phyloP scores from a whole-genome alignment of 2,888 invertebrate genomes.

The Nomada goodeniana region DNA sequence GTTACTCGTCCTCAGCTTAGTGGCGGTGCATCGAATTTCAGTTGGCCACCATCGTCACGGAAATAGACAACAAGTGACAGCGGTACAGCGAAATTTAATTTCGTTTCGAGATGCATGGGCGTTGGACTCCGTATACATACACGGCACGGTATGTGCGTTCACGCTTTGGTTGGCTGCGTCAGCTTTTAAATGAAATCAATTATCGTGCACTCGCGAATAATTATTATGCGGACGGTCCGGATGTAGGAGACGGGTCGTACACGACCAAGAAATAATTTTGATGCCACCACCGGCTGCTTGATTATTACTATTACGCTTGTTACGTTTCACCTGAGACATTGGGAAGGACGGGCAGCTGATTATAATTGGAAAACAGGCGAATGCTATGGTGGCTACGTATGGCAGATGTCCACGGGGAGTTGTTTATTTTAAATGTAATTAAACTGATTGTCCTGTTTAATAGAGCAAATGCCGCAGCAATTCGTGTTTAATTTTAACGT shows the following conservation, averaged over 20 bases:
- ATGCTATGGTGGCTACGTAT: background rate
- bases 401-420: background rate
- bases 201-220: slow-evolving; percentile 52
- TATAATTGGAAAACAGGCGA: slow-evolving; percentile 27
- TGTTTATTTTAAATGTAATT: background rate
- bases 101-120: slow-evolving; percentile 42
- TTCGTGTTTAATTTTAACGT: too few relatives aligned
- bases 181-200: slow-evolving; percentile 60
- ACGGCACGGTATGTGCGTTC: background rate
- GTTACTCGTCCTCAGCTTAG: slow-evolving; percentile 45
- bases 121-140: background rate
- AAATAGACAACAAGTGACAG: slow-evolving; percentile 60
- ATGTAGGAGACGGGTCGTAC: slow-evolving; percentile 9
- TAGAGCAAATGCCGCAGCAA: too few relatives aligned
- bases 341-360: slow-evolving; percentile 6
- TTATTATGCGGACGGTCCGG: slow-evolving; percentile 41
- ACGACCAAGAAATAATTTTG: slow-evolving; percentile 38
- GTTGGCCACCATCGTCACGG: slow-evolving; percentile 34
- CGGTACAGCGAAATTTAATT: slow-evolving; percentile 62
- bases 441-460: background rate
- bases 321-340: slow-evolving; percentile 5
- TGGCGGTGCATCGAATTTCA: slow-evolving; percentile 51
- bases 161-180: slow-evolving; percentile 11
- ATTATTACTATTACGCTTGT: slow-evolving; percentile 38
- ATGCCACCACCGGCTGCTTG: slow-evolving; percentile 5